These are phyloP conservation scores for Eupristina koningsbergeri DNA, from an alignment of 1,140 invertebrate species.

Conservation along the genomic window DNA sequence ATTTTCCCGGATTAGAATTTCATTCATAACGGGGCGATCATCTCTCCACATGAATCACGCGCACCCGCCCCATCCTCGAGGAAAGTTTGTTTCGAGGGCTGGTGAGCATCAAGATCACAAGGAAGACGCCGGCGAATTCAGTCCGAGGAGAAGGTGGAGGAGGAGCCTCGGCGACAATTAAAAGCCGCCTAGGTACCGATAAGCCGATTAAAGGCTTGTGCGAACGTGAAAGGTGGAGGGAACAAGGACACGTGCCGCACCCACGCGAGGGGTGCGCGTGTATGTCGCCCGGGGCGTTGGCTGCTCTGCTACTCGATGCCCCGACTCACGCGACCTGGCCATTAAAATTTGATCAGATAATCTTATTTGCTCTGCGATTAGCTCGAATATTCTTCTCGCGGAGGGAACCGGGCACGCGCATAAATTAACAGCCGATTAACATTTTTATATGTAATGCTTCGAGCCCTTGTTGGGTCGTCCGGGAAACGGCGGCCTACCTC, in stretches of 20 bases:
- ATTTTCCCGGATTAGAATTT: neutral
- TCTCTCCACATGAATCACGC: neutral
- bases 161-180: constrained; percentile 28
- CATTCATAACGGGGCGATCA: neutral
- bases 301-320: no score
- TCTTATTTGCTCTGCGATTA: constrained; percentile 68
- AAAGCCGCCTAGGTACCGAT: constrained; percentile 36
- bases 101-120: neutral
- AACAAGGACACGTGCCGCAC: constrained; percentile 32
- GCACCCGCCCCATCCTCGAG: no score
- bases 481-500: no score
- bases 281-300: neutral
- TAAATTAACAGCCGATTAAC: constrained; percentile 60
- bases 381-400: constrained; percentile 57
- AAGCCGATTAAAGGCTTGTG: constrained; percentile 42
- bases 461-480: neutral
- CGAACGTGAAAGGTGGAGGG: neutral
- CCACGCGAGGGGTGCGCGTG: neutral
- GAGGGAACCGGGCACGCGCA: constrained; percentile 42
- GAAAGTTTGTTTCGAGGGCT: neutral
- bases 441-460: constrained; percentile 45
- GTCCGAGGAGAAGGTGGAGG: neutral
- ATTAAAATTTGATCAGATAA: constrained; percentile 72
- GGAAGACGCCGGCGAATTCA: neutral
- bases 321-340: constrained; percentile 60